Percentiles rank a stretch among this genome's conserved stretches.
phyloP scores from a whole-genome alignment of 1,140 invertebrate species.

The Olivierus martensii region DNA sequence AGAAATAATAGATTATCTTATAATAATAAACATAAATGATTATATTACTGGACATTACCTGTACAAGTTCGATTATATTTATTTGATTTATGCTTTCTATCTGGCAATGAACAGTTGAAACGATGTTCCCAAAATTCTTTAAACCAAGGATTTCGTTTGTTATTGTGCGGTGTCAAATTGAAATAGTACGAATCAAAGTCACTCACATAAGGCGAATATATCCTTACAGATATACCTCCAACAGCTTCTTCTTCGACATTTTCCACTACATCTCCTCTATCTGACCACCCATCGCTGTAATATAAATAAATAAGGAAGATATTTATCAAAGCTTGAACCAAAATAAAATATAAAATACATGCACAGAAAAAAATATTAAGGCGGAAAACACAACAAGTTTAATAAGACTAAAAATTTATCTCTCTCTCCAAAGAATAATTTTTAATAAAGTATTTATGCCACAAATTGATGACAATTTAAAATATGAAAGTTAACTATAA shows the following conservation, averaged over 20 bases:
- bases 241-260: constrained; percentile 49
- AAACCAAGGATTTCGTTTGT: constrained; percentile 59
- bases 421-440: too few relatives aligned
- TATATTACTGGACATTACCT: constrained; percentile 12
- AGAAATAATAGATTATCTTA: too few relatives aligned
- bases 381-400: too few relatives aligned
- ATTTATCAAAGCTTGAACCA: too few relatives aligned
- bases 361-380: too few relatives aligned
- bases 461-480: too few relatives aligned
- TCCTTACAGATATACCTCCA: constrained; percentile 56
- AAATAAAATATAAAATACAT: too few relatives aligned
- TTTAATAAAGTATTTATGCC: too few relatives aligned
- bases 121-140: constrained; percentile 55
- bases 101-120: constrained; percentile 44
- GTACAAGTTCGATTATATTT: constrained; percentile 18
- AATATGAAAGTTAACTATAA: too few relatives aligned
- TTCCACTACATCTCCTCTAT: constrained; percentile 56
- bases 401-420: too few relatives aligned
- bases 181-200: constrained; percentile 56
- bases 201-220: constrained; percentile 51
- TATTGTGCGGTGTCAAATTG: constrained; percentile 44
- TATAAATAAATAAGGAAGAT: constrained; percentile 9
- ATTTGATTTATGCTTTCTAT: not conserved
- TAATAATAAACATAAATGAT: too few relatives aligned
- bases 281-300: constrained; percentile 57